Evolutionary conservation across 2,888 invertebrate species (phyloP).

Genomic region (Drosophila parthenogenetica): DNA sequence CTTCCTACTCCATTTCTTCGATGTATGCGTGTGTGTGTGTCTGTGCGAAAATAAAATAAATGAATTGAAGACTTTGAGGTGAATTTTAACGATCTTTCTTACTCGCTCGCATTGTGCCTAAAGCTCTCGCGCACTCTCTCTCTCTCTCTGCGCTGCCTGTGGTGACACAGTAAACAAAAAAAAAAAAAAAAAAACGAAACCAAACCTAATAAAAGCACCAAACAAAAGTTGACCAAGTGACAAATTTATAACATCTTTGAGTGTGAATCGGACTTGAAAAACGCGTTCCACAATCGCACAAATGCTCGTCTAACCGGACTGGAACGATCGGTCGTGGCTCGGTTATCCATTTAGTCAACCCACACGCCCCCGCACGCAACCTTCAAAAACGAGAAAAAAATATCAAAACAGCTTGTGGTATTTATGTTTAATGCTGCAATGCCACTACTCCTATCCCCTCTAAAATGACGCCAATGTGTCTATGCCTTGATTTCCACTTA

Average conservation of each 20-base stretch:
- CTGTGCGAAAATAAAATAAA: conserved; percentile 41
- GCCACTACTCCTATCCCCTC: not conserved
- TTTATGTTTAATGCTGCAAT: conserved; percentile 26
- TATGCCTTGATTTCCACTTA: conserved; percentile 18
- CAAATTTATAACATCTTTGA: conserved; percentile 47
- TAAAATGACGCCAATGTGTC: conserved; percentile 43
- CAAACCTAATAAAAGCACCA: conserved; percentile 14
- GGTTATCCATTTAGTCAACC: conserved; percentile 18
- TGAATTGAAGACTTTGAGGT: conserved; percentile 47
- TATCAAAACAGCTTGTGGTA: conserved; percentile 16
- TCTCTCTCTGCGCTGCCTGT: conserved; percentile 7
- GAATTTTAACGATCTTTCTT: conserved; percentile 32
- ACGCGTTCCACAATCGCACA: conserved; percentile 63
- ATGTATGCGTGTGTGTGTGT: conserved; percentile 10
- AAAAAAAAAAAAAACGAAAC: conserved; percentile 18
- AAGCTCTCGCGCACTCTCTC: not conserved
- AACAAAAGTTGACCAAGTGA: conserved; percentile 54
- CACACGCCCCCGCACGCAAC: conserved; percentile 57
- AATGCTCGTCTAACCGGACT: conserved; percentile 56
- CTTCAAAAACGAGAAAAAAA: conserved; percentile 55
- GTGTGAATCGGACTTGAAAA: conserved; percentile 73
- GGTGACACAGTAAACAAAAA: too few species aligned
- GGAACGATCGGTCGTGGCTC: conserved; percentile 26
- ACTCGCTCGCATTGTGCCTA: not conserved
- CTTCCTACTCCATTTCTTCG: conserved; percentile 59